Evolutionary conservation across 2,113 vertebrate species (phyloP), one percentile per base, ranked within the genome.

Genomic region (Opisthocomus hoazin): DNA sequence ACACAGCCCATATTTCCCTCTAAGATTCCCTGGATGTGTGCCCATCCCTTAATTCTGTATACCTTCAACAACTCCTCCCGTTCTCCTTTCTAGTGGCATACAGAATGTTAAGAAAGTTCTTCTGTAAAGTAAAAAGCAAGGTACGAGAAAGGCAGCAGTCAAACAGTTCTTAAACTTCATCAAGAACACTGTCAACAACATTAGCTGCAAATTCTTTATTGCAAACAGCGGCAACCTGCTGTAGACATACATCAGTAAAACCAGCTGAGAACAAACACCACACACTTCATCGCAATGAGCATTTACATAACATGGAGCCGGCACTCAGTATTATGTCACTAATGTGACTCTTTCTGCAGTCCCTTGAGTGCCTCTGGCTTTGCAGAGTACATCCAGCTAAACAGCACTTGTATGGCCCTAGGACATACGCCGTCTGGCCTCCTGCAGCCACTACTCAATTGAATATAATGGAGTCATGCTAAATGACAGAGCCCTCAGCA

Each of bases 391-490:
- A 93, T 87, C 69, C 80, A 89, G 90, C 78, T 85, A 85, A 94
- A 94, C 0, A 92, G 88, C 89, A 87, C 83, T 96, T 91, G 90
- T 88, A 77, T n/a, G 93, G 95, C 94, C 96, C 66, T 66, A 95
- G 89, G 94, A 95, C 83, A 87, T 83, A 83, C 53, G 92, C 81
- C 32, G 84, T 58, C 84, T 90, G 93, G 86, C 86, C 92, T 94
- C 94, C 93, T 95, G 84, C 84, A 96, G 96, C 92, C 90, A 56
- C 66, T 70, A 86, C 74, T 96, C 93, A 80, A 48, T 34, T 83
- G 88, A 89, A 90, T 68, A 89, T 61, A 92, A 81, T 89, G 88
- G 90, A 94, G 84, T 76, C 79, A 65, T 73, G 63, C 84, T 93
- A 85, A 96, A 70, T 60, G 69, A 85, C 95, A 92, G 63, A 89